These are phyloP conservation scores for Platycheirus albimanus DNA, from an alignment of 2,888 invertebrate species.

Conservation along the genomic window DNA sequence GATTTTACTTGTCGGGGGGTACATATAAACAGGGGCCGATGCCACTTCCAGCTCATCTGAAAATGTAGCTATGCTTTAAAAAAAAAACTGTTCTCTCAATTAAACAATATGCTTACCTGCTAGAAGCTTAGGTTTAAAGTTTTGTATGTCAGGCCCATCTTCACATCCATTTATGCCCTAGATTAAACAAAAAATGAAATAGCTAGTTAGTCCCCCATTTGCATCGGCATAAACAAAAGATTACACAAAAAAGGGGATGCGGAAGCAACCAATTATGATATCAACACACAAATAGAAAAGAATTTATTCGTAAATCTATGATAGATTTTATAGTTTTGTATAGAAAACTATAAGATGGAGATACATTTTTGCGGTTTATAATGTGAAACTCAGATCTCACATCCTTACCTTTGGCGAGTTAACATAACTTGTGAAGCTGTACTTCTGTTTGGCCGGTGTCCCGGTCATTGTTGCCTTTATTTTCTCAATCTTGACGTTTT, in stretches of 20 bases:
- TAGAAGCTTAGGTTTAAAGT: conserved; percentile 59
- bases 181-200: not conserved
- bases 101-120: conserved; percentile 38
- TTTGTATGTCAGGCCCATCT: conserved; percentile 46
- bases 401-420: conserved; percentile 62
- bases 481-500: conserved; percentile 68
- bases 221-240: conserved; percentile 22
- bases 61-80: not conserved
- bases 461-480: conserved; percentile 72
- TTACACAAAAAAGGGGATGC: conserved; percentile 45
- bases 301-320: not conserved
- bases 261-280: conserved; percentile 60
- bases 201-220: conserved; percentile 13
- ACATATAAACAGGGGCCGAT: conserved; percentile 93
- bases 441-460: conserved; percentile 73
- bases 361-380: not conserved
- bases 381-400: conserved; percentile 10
- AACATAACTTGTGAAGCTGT: conserved; percentile 68
- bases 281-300: conserved; percentile 11
- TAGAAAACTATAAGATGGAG: not conserved
- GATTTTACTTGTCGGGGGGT: conserved; percentile 85
- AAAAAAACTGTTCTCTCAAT: not conserved
- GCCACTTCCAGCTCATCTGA: conserved; percentile 89
- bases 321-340: too few relatives aligned
- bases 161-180: conserved; percentile 66